Evolutionary conservation across 2,888 invertebrate species (phyloP).

Genomic region (Netelia inedita): DNA sequence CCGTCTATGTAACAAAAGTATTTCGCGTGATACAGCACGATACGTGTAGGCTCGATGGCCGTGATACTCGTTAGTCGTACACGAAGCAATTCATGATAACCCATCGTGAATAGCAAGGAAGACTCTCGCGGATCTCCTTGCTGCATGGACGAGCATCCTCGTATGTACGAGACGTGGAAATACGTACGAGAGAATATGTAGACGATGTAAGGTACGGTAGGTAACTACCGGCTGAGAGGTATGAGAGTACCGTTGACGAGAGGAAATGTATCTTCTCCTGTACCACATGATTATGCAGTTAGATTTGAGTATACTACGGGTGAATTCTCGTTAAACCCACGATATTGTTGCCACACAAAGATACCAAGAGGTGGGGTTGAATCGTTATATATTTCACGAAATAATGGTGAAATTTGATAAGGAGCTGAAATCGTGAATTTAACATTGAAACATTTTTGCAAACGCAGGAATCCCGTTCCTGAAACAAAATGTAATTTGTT

Average conservation of each 20-base stretch:
- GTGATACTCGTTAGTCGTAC: slow-evolving; percentile 65
- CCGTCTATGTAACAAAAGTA: background rate
- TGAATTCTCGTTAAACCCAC: background rate
- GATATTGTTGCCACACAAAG: background rate
- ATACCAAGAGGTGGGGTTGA: background rate
- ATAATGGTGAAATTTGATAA: too few species aligned
- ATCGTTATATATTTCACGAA: too few species aligned
- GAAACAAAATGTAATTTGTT: too few species aligned
- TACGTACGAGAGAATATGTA: background rate
- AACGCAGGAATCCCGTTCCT: too few species aligned
- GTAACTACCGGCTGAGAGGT: background rate
- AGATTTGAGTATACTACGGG: background rate
- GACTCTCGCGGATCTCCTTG: background rate
- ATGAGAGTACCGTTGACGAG: background rate
- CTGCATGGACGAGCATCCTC: too few species aligned
- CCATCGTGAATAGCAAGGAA: background rate
- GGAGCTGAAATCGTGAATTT: too few species aligned
- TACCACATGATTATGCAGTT: too few species aligned
- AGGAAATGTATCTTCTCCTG: background rate
- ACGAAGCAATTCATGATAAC: slow-evolving; percentile 2
- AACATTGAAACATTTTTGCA: too few species aligned
- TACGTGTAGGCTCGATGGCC: slow-evolving; percentile 10
- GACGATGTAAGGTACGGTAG: background rate
- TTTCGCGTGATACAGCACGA: background rate
- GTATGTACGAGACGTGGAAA: background rate